Evolutionary conservation across 2,113 vertebrate species (phyloP), one percentile per base, ranked within the genome.

Genomic region (Muntiacus reevesi): DNA sequence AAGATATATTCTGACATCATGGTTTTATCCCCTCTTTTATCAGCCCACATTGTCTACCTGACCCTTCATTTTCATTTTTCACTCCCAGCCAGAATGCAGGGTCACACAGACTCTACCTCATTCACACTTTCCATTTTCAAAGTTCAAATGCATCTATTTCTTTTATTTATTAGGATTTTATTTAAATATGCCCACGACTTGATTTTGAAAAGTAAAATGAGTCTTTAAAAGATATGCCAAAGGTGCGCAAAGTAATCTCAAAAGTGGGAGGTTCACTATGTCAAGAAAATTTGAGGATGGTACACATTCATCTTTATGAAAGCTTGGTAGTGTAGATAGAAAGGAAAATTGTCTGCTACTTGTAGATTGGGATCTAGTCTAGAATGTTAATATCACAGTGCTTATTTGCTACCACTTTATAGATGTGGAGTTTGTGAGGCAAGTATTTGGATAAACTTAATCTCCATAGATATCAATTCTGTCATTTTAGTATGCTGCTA

Each of bases 111-210:
- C 19, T 86, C 13, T 4, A 3, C 40, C 74, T 95, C 76, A 11
- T 12, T 43, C 43, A 79, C 19, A 25, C 7, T 91, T n/a, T 62
- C 30, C 43, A 67, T 81, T 92, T 96, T 30, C 47, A 81, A 95
- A 97, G 87, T 43, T 74, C 87, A 94, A 95, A 52, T 15, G 10
- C 28, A 45, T 23, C 7, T 62, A 13, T 93, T 94, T 96, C 60
- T 93, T 97, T 87, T 84, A 64, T 97, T 91, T 83, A 81, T 64
- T 95, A 47, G 47, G 14, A n/a, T 94, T 93, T 97, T 87, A 90
- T 95, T 47, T 81, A 93, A 95, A 81, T 89, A 79, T 84, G 40
- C 8, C 36, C 23, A 67, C 55, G 40, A 71, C 30, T 91, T 87
- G 74, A n/a, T 82, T 95, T 12, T 97, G 86, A 88, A 62, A 96